These are phyloP conservation scores for Tetrax tetrax DNA, from an alignment of 2,113 vertebrate genomes.

Conservation along the genomic window DNA sequence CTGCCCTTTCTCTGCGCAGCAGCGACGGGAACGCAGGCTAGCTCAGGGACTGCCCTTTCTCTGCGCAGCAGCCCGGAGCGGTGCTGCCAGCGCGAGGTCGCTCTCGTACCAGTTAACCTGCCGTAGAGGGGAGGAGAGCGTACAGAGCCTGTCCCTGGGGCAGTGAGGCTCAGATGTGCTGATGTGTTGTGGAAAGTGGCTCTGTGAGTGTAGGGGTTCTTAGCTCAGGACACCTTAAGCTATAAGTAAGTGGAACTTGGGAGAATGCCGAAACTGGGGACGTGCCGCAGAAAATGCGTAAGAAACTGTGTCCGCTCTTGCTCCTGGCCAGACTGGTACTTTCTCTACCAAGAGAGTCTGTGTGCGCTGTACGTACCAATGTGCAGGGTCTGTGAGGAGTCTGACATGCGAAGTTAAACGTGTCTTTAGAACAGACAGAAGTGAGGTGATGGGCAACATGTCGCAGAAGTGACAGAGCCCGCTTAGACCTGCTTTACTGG, in stretches of 20 bases:
- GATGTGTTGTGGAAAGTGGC: no score
- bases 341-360: fast-evolving
- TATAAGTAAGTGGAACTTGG: fast-evolving
- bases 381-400: neutral
- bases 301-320: neutral
- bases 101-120: no score
- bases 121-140: neutral
- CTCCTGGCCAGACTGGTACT: fast-evolving
- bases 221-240: neutral
- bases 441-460: neutral
- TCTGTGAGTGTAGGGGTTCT: neutral
- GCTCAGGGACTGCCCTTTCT: fast-evolving
- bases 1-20: no score
- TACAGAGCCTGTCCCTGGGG: no score
- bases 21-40: fast-evolving
- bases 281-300: neutral
- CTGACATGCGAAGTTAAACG: fast-evolving
- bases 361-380: neutral
- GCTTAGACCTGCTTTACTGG: neutral
- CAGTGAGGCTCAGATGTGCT: neutral
- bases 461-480: neutral
- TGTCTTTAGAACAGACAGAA: neutral
- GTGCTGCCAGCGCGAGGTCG: no score
- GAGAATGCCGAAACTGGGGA: neutral
- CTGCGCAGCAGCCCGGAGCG: neutral